phyloP scores from a whole-genome alignment of 1,140 invertebrate genomes.

The Matsumurasca onukii region DNA sequence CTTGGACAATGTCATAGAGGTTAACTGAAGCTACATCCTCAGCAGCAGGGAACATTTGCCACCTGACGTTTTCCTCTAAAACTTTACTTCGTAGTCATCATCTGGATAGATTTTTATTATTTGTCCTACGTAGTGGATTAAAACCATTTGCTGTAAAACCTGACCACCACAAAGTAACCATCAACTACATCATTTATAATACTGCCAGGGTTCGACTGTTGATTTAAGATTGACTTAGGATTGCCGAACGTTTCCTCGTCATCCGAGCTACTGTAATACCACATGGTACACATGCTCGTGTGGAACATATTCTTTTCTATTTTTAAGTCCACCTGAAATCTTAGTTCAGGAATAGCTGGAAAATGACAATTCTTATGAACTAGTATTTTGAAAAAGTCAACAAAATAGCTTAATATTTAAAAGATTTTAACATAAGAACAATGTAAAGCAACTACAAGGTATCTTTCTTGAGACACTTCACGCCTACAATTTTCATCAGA shows the following conservation, averaged over 20 bases:
- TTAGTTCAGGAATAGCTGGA: not conserved
- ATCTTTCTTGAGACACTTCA: too few species aligned
- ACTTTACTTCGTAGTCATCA: not conserved
- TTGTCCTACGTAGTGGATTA: not conserved
- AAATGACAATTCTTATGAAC: not conserved
- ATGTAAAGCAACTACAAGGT: too few species aligned
- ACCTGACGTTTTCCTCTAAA: not conserved
- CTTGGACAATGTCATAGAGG: not conserved
- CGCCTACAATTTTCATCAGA: too few species aligned
- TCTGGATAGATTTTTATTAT: not conserved
- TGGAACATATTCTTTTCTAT: not conserved
- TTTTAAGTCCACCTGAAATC: not conserved
- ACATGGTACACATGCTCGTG: not conserved
- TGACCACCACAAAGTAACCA: not conserved
- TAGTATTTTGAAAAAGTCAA: not conserved
- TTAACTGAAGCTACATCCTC: not conserved
- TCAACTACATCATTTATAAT: not conserved
- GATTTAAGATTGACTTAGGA: too few species aligned
- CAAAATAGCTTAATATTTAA: not conserved
- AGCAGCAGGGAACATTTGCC: too few species aligned
- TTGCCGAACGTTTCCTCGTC: not conserved
- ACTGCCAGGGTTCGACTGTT: not conserved
- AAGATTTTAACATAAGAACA: too few species aligned
- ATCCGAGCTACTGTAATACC: not conserved
- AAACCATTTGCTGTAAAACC: not conserved